Evolutionary conservation across 2,113 vertebrate species (phyloP).

Genomic region (Cromileptes altivelis): DNA sequence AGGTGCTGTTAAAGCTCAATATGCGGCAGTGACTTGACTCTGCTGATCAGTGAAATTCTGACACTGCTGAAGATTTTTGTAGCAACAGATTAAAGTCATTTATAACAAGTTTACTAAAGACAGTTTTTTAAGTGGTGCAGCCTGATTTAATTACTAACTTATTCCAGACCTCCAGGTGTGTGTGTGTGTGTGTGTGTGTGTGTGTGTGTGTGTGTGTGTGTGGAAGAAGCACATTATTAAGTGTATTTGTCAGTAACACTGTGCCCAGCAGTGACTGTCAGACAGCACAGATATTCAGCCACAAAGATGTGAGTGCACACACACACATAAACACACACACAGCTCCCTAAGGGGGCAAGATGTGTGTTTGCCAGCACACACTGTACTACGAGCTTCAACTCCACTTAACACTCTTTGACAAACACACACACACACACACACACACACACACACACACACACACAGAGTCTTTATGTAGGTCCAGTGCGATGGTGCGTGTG

Average conservation of each 20-base stretch:
- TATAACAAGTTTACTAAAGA: too few species aligned
- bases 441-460: constrained; percentile 24
- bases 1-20: too few species aligned
- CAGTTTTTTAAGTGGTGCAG: too few species aligned
- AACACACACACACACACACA: constrained; percentile 47
- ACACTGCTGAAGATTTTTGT: neutral
- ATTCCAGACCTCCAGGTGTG: neutral
- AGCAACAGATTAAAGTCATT: too few species aligned
- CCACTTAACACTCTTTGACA: constrained; percentile 52
- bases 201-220: neutral
- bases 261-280: neutral
- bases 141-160: neutral
- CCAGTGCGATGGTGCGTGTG: constrained; percentile 67
- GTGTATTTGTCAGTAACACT: neutral
- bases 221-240: neutral
- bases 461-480: constrained; percentile 60
- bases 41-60: neutral
- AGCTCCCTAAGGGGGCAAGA: neutral
- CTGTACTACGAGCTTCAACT: constrained; percentile 38
- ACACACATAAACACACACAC: neutral
- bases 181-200: too few species aligned
- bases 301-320: neutral
- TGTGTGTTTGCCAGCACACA: constrained; percentile 32
- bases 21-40: neutral
- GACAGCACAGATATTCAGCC: constrained; percentile 20